These are phyloP conservation scores for Epinephelus fuscoguttatus DNA, from an alignment of 2,113 vertebrate genomes.

Conservation along the genomic window DNA sequence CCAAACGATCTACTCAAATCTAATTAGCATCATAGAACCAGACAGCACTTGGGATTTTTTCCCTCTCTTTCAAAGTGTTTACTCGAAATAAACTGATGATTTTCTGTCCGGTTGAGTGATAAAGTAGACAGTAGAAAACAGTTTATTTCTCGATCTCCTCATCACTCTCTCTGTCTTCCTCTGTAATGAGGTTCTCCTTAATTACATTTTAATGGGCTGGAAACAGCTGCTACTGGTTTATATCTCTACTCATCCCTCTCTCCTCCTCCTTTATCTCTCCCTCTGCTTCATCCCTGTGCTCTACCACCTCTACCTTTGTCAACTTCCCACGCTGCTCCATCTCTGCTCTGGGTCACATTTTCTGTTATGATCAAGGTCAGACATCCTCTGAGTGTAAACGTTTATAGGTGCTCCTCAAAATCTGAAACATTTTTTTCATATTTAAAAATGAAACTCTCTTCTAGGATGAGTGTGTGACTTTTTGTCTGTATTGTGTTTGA, in stretches of 20 bases:
- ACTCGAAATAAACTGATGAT: constrained; percentile 62
- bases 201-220: constrained; percentile 80
- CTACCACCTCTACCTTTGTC: constrained; percentile 23
- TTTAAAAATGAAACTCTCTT: not conserved
- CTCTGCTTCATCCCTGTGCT: not conserved
- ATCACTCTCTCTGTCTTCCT: constrained; percentile 62
- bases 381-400: not conserved
- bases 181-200: constrained; percentile 73
- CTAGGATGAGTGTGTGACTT: not conserved
- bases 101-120: constrained; percentile 66
- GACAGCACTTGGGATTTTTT: constrained; percentile 5
- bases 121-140: constrained; percentile 51
- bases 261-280: constrained; percentile 2
- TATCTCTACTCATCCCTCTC: constrained; percentile 35
- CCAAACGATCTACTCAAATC: constrained; percentile 61
- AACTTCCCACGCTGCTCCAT: not conserved
- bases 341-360: constrained; percentile 11
- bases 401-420: no score
- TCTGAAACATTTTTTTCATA: no score
- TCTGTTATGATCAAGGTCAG: not conserved
- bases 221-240: constrained; percentile 73
- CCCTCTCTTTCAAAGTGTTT: constrained; percentile 43
- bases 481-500: not conserved
- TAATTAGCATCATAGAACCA: constrained; percentile 59
- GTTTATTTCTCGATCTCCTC: constrained; percentile 55